Percentiles rank a stretch among this genome's conserved stretches.
Conservation (phyloP, 1,140 invertebrate genomes). For the Druon quercuslanigerum region DNA sequence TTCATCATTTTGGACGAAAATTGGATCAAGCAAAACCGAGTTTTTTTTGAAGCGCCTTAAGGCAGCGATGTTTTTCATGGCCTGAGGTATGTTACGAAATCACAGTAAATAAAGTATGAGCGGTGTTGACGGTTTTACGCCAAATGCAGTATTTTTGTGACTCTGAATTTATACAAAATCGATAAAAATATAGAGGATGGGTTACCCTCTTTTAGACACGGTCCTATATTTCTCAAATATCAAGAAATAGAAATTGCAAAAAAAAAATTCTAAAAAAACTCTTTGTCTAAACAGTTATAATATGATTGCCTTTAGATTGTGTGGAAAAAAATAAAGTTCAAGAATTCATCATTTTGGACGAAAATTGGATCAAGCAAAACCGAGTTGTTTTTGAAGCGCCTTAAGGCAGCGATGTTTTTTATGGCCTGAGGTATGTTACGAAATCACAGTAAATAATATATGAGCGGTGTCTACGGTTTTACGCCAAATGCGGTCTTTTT, state of each 20-base stretch:
- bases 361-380: no score
- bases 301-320: no score
- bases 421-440: conserved; percentile 15
- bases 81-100: conserved; percentile 30
- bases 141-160: conserved; percentile 55
- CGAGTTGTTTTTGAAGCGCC: no score
- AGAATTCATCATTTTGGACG: no score
- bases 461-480: conserved; percentile 52
- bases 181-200: conserved; percentile 70
- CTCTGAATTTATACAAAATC: conserved; percentile 70
- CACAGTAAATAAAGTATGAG: conserved; percentile 41
- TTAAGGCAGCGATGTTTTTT: background rate
- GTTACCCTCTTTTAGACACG: conserved; percentile 51
- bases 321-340: no score
- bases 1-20: no score
- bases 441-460: conserved; percentile 42
- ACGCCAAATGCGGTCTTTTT: conserved; percentile 56
- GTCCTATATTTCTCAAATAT: conserved; percentile 27
- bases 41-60: no score
- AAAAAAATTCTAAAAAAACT: no score
- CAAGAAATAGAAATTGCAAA: no score
- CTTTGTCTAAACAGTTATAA: no score
- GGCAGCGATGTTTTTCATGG: background rate
- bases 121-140: conserved; percentile 56
- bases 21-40: no score